phyloP scores from a whole-genome alignment of 2,888 invertebrate genomes.

The Bugula neritina region DNA sequence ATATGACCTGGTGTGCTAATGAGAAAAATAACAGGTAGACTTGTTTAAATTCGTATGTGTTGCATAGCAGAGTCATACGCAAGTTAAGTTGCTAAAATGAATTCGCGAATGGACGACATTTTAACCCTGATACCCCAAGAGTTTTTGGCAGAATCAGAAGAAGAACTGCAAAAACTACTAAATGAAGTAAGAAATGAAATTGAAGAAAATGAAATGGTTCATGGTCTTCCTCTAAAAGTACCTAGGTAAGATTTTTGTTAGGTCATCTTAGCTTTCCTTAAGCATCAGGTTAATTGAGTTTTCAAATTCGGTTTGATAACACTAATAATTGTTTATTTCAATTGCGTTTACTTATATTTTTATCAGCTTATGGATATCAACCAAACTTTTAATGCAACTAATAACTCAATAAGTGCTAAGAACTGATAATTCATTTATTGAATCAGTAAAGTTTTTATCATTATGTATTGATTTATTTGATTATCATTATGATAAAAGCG shows the following conservation, averaged over 20 bases:
- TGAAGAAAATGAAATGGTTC: slow-evolving; percentile 49
- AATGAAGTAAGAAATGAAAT: slow-evolving; percentile 47
- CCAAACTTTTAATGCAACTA: no score
- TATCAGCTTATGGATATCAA: no score
- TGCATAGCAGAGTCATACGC: no score
- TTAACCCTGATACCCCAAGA: slow-evolving; percentile 32
- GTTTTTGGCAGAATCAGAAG: slow-evolving; percentile 43
- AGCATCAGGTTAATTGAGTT: background rate
- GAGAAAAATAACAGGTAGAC: no score
- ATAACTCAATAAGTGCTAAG: no score
- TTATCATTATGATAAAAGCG: no score
- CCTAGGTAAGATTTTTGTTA: slow-evolving; percentile 33
- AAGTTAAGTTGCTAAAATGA: background rate
- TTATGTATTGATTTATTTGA: no score
- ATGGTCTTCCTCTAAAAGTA: slow-evolving; percentile 38
- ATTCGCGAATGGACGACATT: slow-evolving; percentile 24
- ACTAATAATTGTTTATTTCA: background rate
- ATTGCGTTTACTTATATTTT: background rate
- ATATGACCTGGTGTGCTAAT: no score
- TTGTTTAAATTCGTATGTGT: no score
- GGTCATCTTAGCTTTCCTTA: no score
- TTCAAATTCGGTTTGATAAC: background rate
- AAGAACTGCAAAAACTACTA: slow-evolving; percentile 42
- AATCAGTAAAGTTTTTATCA: no score
- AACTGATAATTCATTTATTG: no score